Evolutionary conservation across 2,797 vertebrate genomes (phyloP).

Genomic region (Amphiprion clarkii): DNA sequence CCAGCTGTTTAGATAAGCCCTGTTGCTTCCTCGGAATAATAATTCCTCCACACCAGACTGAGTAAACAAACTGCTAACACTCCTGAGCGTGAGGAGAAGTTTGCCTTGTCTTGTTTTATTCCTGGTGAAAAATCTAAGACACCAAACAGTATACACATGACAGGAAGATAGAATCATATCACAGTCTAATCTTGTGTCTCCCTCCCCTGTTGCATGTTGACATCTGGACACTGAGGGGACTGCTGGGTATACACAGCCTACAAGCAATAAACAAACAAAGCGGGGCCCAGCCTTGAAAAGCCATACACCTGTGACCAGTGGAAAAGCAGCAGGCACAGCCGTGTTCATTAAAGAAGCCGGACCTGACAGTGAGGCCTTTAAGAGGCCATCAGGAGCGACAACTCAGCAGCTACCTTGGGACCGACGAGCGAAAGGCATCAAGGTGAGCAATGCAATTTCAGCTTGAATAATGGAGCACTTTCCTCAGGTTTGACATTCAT

Average conservation of each 20-base stretch:
- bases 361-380: constrained; percentile 82
- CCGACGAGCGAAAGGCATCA: constrained; percentile 76
- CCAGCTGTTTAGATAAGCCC: constrained; percentile 77
- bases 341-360: constrained; percentile 82
- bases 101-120: constrained; percentile 49
- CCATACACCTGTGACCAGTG: constrained; percentile 77
- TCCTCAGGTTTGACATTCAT: constrained; percentile 80
- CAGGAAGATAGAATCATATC: constrained; percentile 60
- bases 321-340: constrained; percentile 75
- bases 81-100: constrained; percentile 37
- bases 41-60: constrained; percentile 58
- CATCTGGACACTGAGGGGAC: constrained; percentile 65
- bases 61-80: constrained; percentile 46
- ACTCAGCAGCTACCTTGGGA: constrained; percentile 80
- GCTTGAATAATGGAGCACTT: constrained; percentile 85
- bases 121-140: constrained; percentile 17
- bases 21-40: constrained; percentile 69
- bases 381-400: constrained; percentile 82
- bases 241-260: constrained; percentile 60
- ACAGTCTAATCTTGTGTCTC: constrained; percentile 53
- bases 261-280: constrained; percentile 82
- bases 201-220: constrained; percentile 63
- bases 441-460: constrained; percentile 86
- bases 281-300: constrained; percentile 66
- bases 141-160: constrained; percentile 1